Evolutionary conservation across 2,888 invertebrate genomes (phyloP), one percentile per base, ranked within the genome.

Genomic region (Electrophaes corylata): DNA sequence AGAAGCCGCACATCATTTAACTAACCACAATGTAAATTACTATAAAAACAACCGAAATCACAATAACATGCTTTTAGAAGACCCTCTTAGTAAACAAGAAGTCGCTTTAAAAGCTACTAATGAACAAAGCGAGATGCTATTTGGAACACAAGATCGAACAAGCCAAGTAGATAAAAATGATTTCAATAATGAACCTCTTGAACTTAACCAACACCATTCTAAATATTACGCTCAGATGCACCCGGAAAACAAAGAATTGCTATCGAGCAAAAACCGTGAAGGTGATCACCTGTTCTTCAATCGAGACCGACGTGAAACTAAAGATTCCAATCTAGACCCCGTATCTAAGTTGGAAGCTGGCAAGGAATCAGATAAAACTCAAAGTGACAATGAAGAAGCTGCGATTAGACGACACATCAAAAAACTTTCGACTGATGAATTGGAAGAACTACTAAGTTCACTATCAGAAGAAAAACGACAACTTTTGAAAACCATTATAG

Each of bases 331-430:
- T 46, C 60, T 23, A 31, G 69, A 72, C 6, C 41, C 65, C 14
- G 52, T 61, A 46, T 31, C 55, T 3, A 58, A 50, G 37, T n/a
- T 62, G 50, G 62, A 68, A 47, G 51, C 47, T 23, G 63, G 66
- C 19, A 60, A 60, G 14, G 71, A 63, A 40, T 41, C 60, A 16
- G 65, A 67, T 19, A 72, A 74, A 60, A 54, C 61, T n/a, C 69
- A 71, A 3, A 76, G 67, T 49, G 84, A 84, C 72, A 81, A 81
- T 67, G 88, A 85, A 68, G 87, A 89, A 73, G 72, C 79, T 35
- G 84, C 83, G 26, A 90, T 91, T 37, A 85, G 83, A 69, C 78
- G 79, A 50, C 89, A 89, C 44, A 83, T 90, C 6, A 85, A 84
- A 73, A 88, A 86, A 61, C 73, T 91, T 37, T 81, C 88, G 12